These are phyloP conservation scores for Drosophila melanosoma DNA, from an alignment of 2,888 invertebrate genomes.

Conservation along the genomic window DNA sequence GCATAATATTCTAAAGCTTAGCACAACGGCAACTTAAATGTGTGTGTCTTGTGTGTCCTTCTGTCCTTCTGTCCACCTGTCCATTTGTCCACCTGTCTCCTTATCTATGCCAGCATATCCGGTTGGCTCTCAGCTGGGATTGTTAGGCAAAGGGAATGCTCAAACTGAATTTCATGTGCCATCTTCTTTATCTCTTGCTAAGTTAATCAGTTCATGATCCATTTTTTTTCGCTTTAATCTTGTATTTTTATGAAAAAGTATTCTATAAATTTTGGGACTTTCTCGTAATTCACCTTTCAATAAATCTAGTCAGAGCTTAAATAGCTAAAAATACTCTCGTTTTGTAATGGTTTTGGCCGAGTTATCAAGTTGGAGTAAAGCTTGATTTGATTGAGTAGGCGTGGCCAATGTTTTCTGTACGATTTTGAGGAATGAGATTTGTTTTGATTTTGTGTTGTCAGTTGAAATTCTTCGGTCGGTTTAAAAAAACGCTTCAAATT, in stretches of 20 bases:
- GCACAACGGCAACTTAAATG: neutral
- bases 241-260: neutral
- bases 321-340: neutral
- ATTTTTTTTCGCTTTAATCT: neutral
- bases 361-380: neutral
- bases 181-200: neutral
- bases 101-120: neutral
- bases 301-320: neutral
- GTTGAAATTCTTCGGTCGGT: conserved; percentile 48
- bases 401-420: conserved; percentile 9
- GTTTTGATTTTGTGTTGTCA: conserved; percentile 14
- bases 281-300: neutral
- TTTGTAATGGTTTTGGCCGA: neutral
- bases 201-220: neutral
- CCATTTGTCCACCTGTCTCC: too few species aligned
- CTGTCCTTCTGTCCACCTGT: neutral
- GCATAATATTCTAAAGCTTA: conserved; percentile 36
- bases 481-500: conserved; percentile 55
- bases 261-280: neutral
- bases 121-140: neutral
- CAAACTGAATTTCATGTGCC: neutral
- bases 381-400: conserved; percentile 15
- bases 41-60: neutral
- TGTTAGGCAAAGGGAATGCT: neutral
- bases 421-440: neutral